phyloP scores from a whole-genome alignment of 2,113 vertebrate species.

The Propithecus coquereli region DNA sequence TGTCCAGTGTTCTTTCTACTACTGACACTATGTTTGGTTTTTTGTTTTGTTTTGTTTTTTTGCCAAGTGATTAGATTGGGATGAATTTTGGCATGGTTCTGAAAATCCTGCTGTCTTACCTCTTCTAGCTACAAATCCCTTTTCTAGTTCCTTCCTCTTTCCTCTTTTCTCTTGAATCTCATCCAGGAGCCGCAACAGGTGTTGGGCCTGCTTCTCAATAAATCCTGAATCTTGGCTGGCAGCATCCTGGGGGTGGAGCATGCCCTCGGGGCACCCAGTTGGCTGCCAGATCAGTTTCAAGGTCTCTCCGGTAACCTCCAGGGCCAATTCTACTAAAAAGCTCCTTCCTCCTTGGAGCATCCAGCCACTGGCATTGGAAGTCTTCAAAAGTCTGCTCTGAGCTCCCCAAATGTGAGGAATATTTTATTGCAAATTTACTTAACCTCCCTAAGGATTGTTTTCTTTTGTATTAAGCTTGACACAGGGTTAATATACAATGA shows the following conservation, averaged over 20 bases:
- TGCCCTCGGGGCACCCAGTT: background rate
- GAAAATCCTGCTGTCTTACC: background rate
- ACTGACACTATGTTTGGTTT: background rate
- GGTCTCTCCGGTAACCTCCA: constrained; percentile 42
- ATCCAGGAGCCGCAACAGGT: constrained; percentile 69
- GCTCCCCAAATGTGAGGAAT: background rate
- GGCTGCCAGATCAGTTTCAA: constrained; percentile 55
- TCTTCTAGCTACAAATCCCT: constrained; percentile 11
- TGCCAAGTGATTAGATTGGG: background rate
- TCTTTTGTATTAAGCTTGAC: background rate
- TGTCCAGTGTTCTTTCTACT: background rate
- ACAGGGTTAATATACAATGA: background rate
- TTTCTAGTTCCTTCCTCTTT: constrained; percentile 34
- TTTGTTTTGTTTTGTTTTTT: background rate
- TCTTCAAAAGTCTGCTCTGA: constrained; percentile 32
- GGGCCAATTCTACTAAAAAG: background rate
- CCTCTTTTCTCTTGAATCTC: constrained; percentile 34
- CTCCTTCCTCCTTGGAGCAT: background rate
- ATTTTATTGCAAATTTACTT: constrained; percentile 21
- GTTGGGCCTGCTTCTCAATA: constrained; percentile 40
- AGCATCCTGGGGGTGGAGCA: background rate
- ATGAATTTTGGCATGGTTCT: constrained; percentile 26
- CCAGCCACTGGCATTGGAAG: background rate
- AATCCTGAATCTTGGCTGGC: constrained; percentile 41
- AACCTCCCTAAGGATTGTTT: background rate